Evolutionary conservation across 2,113 vertebrate genomes (phyloP).

Genomic region (Tyrannus savana): DNA sequence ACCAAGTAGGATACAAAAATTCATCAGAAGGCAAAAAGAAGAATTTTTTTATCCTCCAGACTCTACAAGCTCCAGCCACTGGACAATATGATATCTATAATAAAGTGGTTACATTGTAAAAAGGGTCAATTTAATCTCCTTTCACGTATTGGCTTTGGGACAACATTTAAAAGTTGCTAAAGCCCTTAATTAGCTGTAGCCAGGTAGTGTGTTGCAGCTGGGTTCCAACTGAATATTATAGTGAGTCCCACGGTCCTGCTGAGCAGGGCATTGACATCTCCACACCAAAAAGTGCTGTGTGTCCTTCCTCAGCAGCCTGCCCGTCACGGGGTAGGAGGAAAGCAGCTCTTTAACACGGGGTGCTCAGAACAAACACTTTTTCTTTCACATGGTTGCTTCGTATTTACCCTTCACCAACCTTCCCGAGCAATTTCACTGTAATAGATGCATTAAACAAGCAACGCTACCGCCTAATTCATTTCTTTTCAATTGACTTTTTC

Average conservation of each 20-base stretch:
- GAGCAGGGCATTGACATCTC: background rate
- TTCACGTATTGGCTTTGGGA: background rate
- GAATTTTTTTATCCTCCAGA: background rate
- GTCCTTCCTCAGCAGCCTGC: background rate
- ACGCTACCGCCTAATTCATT: background rate
- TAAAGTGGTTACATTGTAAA: background rate
- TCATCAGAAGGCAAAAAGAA: background rate
- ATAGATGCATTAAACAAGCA: background rate
- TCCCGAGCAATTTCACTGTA: background rate
- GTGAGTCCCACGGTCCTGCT: background rate
- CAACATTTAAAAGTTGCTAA: background rate
- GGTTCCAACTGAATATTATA: background rate
- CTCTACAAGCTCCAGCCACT: background rate
- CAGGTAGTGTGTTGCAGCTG: background rate
- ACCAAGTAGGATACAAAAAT: background rate
- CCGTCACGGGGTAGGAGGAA: background rate
- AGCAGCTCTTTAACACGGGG: background rate
- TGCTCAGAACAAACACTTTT: background rate
- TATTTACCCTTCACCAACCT: background rate
- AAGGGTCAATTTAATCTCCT: background rate
- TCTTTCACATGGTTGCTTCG: background rate
- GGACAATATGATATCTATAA: background rate
- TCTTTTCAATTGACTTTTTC: background rate
- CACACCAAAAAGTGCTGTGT: background rate
- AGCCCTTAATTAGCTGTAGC: background rate